Evolutionary conservation across 2,888 invertebrate species (phyloP), one percentile per base, ranked within the genome.

Genomic region (Sisyra nigra): DNA sequence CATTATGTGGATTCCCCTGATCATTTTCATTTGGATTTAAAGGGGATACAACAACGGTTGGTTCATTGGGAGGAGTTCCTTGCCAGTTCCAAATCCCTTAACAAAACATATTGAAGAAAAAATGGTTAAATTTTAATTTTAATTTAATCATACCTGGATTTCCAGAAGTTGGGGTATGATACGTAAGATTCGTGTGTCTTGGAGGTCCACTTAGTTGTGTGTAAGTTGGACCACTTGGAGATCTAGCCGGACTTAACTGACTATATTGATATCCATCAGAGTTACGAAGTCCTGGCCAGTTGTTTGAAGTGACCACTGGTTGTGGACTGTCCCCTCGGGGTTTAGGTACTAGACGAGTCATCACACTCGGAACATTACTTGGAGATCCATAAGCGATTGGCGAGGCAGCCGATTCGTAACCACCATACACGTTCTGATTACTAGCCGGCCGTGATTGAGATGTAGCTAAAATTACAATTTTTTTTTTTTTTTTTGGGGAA

Each of bases 201-300:
- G 29, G 8, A 9, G 18, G 14, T 24, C 39, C 39, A 39, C 19
- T 24, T 9, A 39, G 14, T 39, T 39, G 39, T 11, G 39, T 39
- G 14, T 39, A 39, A 17, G 39, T 39, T 19, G 39, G 39, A 42
- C 86, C 86, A 54, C 75, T 74, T n/a, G 87, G 87, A 14, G 85
- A 85, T 55, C 85, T 72, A 45, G 80, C 75, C 35, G 88, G 86
- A 62, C 86, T 87, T 54, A 80, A 77, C 53, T 69, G 71, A 49
- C 55, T 53, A 54, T 59, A 59, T 49, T 52, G 52, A 41, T 49
- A 77, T 33, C 74, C 73, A 55, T 76, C 76, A 15, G 35, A 14
- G 13, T 9, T 13, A 9, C 35, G 4, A 13, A 35, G 13, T 3
- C 35, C 17, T 9, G 15, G 74, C 69, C 36, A 73, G 66, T 56